These are phyloP conservation scores for Blastomussa wellsi DNA, from an alignment of 92 coral and sea anemone genomes.

Conservation along the genomic window DNA sequence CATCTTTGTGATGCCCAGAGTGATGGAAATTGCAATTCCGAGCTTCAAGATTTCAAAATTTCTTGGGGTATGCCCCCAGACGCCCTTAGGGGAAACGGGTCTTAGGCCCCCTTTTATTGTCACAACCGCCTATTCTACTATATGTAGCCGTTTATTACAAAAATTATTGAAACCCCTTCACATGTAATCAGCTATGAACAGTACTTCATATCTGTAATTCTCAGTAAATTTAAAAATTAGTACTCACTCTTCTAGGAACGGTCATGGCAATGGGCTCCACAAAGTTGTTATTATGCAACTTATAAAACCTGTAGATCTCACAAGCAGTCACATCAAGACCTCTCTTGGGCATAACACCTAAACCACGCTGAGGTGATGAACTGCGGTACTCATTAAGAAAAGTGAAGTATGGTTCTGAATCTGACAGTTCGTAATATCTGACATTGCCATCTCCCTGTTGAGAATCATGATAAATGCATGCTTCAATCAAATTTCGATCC, in stretches of 20 bases:
- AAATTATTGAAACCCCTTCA: no score
- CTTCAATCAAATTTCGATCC: background rate
- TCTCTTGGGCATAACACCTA: slow-evolving; percentile 91
- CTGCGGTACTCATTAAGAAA: slow-evolving; percentile 88
- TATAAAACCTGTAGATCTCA: slow-evolving; percentile 89
- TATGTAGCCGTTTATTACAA: no score
- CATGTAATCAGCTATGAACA: no score
- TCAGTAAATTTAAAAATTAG: background rate
- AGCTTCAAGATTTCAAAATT: no score
- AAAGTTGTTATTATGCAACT: slow-evolving; percentile 84
- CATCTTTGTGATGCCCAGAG: no score
- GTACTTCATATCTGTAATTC: background rate
- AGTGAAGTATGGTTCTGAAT: slow-evolving; percentile 81
- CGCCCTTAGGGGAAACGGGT: no score
- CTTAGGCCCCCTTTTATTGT: no score
- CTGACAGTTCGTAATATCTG: slow-evolving; percentile 84
- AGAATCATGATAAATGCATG: background rate
- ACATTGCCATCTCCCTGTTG: slow-evolving; percentile 95
- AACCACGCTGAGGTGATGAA: slow-evolving; percentile 90
- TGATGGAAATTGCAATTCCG: no score
- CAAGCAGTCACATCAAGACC: slow-evolving; percentile 84
- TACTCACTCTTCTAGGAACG: slow-evolving; percentile 92
- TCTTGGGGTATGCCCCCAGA: no score
- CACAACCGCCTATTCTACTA: no score
- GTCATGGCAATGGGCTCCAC: slow-evolving; percentile 91